These are phyloP conservation scores for Stenolophus ochropezus DNA, from an alignment of 2,888 invertebrate species.

Conservation along the genomic window DNA sequence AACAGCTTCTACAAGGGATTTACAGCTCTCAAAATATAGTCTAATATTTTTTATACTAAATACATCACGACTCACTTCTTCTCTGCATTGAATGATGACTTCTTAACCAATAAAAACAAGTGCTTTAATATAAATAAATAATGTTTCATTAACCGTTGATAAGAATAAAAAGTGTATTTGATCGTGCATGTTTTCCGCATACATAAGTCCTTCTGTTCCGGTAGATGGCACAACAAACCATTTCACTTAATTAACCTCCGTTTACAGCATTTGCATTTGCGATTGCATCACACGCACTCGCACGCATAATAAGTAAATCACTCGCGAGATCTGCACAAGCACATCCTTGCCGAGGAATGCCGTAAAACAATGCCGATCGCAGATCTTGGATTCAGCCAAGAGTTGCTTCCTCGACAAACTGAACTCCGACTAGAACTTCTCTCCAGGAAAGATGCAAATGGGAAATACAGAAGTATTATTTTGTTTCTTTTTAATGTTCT, in stretches of 20 bases:
- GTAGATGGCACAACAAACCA: conserved; percentile 40
- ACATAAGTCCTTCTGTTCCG: conserved; percentile 29
- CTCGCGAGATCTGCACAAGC: conserved; percentile 16
- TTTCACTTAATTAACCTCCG: conserved; percentile 51
- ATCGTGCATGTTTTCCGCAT: not conserved
- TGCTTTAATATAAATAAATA: not conserved
- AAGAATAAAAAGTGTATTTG: not conserved
- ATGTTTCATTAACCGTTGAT: not conserved
- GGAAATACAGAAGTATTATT: too few species aligned
- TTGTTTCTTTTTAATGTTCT: too few species aligned
- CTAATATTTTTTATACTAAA: too few species aligned
- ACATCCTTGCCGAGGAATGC: conserved; percentile 17
- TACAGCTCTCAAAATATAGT: too few species aligned
- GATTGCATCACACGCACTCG: conserved; percentile 21
- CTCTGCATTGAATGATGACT: too few species aligned
- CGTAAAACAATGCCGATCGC: conserved; percentile 28
- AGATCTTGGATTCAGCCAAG: too few species aligned
- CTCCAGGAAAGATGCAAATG: too few species aligned
- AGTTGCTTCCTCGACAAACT: not conserved
- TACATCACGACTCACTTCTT: too few species aligned
- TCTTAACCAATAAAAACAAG: too few species aligned
- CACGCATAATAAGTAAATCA: conserved; percentile 45
- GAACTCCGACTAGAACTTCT: not conserved
- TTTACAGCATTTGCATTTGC: conserved; percentile 47
- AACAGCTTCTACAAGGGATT: too few species aligned